Base-by-base conservation (phyloP, 64 coral and sea anemone genomes). In the Platygyra sinensis region DNA sequence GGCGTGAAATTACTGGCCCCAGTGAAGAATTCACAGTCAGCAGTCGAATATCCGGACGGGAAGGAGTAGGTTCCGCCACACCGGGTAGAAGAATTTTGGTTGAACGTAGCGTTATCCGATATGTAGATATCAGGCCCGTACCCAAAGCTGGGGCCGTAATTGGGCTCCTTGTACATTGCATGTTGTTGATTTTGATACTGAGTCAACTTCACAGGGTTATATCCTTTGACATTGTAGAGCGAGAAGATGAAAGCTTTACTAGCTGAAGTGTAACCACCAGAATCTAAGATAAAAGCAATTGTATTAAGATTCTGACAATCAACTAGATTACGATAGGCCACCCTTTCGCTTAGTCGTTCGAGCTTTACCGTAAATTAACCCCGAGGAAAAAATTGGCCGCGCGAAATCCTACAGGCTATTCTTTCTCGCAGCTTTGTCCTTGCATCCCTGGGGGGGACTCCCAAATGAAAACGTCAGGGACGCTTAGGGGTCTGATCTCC, bases 201-300 rank as follows among this genome's bases (percentile, higher is more conserved):
- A 36, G 57, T 59, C 16, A 82, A 16, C 80, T 82, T 82, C 15
- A 82, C 57, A 10, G 80, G 80, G 63, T 30, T 63, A 32, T 82
- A 65, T 24, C 82, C 36, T 46, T 25, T 5, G 1, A 24, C 22
- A 22, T 72, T 86, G 64, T 86, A 86, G 31, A 86, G 62, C 5
- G 82, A 86, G 65, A 42, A 86, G 33, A 86, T 33, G 13, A 86
- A 86, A 30, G 14, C 4, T 72, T 63, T 86, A 20, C 62, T 64
- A 63, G 82, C 39, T 31, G 52, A 32, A 9, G 60, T 10, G 32
- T 62, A 83, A 62, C 6, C 80, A 62, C 59, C 14, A 29, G 27
- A 29, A 83, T 59, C 59, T 83, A 3, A 30, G 24, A 67, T 67
- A 22, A 24, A 67, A 67, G n/a, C 62, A 42, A 20, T 19, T n/a